Conservation (phyloP, 2,113 vertebrate genomes). For the Poecilia latipinna region DNA sequence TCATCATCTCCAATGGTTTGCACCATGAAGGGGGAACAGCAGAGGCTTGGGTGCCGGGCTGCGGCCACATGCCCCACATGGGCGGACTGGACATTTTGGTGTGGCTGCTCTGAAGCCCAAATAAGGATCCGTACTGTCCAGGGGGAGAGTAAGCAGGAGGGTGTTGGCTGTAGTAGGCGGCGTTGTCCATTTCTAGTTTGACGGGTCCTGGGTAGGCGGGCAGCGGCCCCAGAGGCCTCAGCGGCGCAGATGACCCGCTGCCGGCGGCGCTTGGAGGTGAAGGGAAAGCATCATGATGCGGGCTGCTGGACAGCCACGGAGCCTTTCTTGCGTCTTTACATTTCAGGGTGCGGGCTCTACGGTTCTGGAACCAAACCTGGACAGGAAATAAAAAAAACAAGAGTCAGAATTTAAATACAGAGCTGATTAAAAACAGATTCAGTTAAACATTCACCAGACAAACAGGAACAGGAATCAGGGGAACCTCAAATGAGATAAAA, state of each 20-base stretch:
- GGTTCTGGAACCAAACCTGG: constrained; percentile 84
- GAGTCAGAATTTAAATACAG: neutral
- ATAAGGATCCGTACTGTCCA: constrained; percentile 44
- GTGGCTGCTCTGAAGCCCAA: constrained; percentile 40
- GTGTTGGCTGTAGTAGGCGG: constrained; percentile 46
- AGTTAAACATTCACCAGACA: constrained; percentile 68
- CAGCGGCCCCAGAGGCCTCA: constrained; percentile 33
- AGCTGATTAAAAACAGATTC: neutral
- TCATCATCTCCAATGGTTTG: constrained; percentile 46
- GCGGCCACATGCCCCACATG: constrained; percentile 53
- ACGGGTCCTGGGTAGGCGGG: constrained; percentile 54
- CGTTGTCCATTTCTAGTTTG: constrained; percentile 62
- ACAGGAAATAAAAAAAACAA: constrained; percentile 21
- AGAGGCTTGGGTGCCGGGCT: constrained; percentile 24
- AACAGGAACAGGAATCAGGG: constrained; percentile 21
- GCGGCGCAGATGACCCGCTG: neutral
- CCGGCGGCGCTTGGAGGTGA: constrained; percentile 15
- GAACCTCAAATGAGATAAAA: constrained; percentile 68
- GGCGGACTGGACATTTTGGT: constrained; percentile 18
- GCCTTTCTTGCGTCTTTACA: constrained; percentile 72
- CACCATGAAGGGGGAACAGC: constrained; percentile 44
- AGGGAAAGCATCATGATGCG: constrained; percentile 22
- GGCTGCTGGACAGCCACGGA: constrained; percentile 59
- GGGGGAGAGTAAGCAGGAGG: constrained; percentile 34
- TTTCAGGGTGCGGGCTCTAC: constrained; percentile 80